A percentile compares a stretch with the other conserved stretches of the same genome.
These are phyloP conservation scores for Leptinotarsa juncta DNA, from an alignment of 2,888 invertebrate genomes.

Conservation along the genomic window DNA sequence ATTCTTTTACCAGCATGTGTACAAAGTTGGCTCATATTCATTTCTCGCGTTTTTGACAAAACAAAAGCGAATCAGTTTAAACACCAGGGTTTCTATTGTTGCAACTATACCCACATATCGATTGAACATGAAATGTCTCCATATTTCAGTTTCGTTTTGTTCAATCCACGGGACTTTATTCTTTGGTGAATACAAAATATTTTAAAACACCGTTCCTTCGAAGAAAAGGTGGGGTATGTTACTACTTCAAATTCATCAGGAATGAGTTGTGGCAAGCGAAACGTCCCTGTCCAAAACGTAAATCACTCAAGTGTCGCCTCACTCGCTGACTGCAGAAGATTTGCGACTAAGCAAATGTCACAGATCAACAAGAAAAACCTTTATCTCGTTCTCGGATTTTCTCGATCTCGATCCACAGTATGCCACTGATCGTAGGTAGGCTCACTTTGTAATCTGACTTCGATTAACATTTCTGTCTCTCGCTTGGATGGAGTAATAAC, in stretches of 20 bases:
- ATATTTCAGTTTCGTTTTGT: too few species aligned
- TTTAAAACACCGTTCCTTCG: background rate
- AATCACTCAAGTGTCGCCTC: conserved; percentile 66
- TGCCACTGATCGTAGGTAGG: conserved; percentile 5
- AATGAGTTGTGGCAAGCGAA: conserved; percentile 50
- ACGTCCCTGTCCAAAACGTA: conserved; percentile 60
- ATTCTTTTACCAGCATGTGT: too few species aligned
- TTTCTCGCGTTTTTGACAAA: too few species aligned
- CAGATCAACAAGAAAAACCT: conserved; percentile 60
- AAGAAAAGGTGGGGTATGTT: background rate
- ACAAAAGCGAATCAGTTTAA: too few species aligned
- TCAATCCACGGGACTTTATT: too few species aligned
- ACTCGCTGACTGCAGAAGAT: conserved; percentile 65
- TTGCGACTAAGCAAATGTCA: conserved; percentile 67
- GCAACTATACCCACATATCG: too few species aligned
- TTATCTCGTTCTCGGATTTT: conserved; percentile 41
- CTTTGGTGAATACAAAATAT: too few species aligned
- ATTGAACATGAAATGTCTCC: too few species aligned
- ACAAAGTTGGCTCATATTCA: too few species aligned
- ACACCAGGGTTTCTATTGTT: too few species aligned
- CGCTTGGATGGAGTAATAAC: background rate
- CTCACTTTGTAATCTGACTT: conserved; percentile 1
- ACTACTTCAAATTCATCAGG: conserved; percentile 41
- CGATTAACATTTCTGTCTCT: background rate
- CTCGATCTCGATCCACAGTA: conserved; percentile 17